These are phyloP conservation scores for Choloepus didactylus DNA, from an alignment of 2,797 vertebrate genomes.

Conservation along the genomic window DNA sequence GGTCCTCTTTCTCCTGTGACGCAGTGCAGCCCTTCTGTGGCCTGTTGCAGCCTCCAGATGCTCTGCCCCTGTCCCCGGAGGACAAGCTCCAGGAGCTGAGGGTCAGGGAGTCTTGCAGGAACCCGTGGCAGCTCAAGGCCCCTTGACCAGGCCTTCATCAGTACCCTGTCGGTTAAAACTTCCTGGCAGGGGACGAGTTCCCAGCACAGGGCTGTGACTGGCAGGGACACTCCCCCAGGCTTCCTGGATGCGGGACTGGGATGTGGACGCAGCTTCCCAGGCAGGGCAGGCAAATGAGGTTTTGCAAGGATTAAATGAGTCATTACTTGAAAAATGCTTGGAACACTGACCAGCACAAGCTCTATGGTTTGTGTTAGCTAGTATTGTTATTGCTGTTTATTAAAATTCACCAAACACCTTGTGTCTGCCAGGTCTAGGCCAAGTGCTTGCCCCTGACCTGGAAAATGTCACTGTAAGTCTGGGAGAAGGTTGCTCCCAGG, in stretches of 20 bases:
- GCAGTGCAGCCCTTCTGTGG: neutral
- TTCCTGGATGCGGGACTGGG: neutral
- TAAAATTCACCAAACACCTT: neutral
- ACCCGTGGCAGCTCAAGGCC: neutral
- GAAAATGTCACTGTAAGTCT: neutral
- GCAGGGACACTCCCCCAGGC: neutral
- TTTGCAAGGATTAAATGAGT: neutral
- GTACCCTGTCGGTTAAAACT: neutral
- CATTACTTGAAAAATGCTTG: neutral
- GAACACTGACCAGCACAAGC: neutral
- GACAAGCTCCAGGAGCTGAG: neutral
- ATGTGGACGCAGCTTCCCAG: neutral
- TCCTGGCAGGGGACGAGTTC: neutral
- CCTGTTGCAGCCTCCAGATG: neutral
- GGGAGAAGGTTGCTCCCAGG: neutral
- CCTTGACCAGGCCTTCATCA: neutral
- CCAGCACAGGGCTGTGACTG: neutral
- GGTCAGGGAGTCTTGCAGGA: neutral
- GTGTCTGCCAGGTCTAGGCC: neutral
- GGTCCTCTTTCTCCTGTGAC: neutral
- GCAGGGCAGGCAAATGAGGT: fast-evolving
- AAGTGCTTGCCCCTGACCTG: neutral
- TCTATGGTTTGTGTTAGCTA: neutral
- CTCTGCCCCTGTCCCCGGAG: neutral
- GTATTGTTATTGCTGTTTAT: neutral